Base-by-base conservation (phyloP, 2,113 vertebrate genomes). In the Coptodon rendalli region DNA sequence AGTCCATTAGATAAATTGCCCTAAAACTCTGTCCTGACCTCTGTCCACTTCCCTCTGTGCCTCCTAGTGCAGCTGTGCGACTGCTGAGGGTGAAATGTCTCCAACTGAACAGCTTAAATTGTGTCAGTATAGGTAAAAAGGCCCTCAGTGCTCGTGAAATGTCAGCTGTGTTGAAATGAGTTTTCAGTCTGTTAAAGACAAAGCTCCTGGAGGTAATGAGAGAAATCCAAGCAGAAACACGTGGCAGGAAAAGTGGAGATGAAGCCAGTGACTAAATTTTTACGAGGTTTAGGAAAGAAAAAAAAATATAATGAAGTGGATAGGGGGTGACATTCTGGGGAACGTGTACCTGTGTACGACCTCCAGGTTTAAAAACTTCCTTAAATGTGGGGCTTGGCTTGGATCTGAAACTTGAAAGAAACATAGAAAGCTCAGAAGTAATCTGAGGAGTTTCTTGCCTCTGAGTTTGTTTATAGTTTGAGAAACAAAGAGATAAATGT, bases 141-240 rank as follows among this genome's bases (percentile, higher is more conserved):
- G 86, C 91, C 94, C 86, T n/a, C 73, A 78, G 94, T 82, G 87
- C 89, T 63, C 5, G 79, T 92, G 85, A 96, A 95, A 96, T 95
- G 95, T 95, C 95, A 95, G 89, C 89, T 93, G 88, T 93, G 91
- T 40, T 90, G 68, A 92, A 94, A 94, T 91, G 19, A 92, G 56
- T 90, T 94, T 92, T 91, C 90, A 89, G 87, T 91, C 86, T 88
- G 86, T 86, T 93, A 82, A 91, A 90, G 82, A 90, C 24, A 10
- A 52, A 94, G 50, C 73, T 93, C 89, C 88, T 86, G 61, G 1
- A 91, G 91, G 90, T 91, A 53, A 61, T 38, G 78, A 54, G 82
- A 88, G 57, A 90, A 85, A 76, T 48, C 81, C 66, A 73, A 87
- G 86, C 86, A 89, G 90, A 87, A 86, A 88, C 80, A 31, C 4